These are phyloP conservation scores for Aurelia sp. DNA, from an alignment of 30 jellyfish, hydroid and myxozoan species.

Conservation along the genomic window DNA sequence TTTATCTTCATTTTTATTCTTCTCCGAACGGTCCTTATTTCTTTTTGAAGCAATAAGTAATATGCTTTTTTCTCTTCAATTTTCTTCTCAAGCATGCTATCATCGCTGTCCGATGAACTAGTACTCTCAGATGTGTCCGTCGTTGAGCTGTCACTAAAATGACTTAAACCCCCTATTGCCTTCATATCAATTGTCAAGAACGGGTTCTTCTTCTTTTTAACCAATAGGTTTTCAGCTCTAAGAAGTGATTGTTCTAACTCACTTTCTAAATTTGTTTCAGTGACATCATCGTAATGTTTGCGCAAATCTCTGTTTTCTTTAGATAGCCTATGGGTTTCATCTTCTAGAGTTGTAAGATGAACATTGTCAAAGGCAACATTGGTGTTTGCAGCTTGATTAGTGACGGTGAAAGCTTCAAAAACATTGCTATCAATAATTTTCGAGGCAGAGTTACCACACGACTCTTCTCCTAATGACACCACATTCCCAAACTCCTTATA, in stretches of 20 bases:
- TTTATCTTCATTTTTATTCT: neutral
- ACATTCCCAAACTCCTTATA: no score
- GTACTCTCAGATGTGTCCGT: neutral
- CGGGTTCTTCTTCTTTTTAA: neutral
- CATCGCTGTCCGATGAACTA: constrained; percentile 9
- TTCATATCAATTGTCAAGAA: neutral
- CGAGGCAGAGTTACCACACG: no score
- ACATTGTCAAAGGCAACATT: no score
- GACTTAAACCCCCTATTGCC: neutral
- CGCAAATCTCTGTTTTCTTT: no score
- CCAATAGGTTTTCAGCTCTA: neutral
- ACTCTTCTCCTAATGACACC: no score
- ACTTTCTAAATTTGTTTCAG: neutral
- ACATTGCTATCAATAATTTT: no score
- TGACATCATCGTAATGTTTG: no score
- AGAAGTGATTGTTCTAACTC: neutral
- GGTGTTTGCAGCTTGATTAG: no score
- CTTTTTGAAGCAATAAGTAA: neutral
- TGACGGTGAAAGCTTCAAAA: no score
- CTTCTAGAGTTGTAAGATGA: no score
- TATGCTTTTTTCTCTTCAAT: constrained; percentile 18
- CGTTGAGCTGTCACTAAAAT: neutral
- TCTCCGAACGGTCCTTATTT: neutral
- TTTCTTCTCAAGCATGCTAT: constrained; percentile 3
- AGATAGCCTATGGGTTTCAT: no score